phyloP scores from a whole-genome alignment of 2,113 vertebrate genomes.

The Rhinoderma darwinii region DNA sequence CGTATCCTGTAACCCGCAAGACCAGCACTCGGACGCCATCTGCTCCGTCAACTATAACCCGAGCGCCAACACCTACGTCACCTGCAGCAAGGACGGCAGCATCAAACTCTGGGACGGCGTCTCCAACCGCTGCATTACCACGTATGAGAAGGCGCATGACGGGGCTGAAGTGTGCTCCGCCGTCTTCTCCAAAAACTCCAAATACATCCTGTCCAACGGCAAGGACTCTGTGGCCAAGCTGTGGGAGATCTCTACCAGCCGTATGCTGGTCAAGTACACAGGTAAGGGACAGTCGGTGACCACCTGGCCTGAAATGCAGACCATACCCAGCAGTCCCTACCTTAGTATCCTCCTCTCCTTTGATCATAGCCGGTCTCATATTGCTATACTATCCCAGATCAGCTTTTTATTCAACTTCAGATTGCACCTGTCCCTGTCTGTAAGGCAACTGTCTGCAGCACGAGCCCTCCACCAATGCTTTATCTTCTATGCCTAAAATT shows the following conservation, averaged over 20 bases:
- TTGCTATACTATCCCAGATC: too few relatives aligned
- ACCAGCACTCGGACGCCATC: constrained; percentile 96
- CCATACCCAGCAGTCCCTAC: too few relatives aligned
- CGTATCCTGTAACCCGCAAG: constrained; percentile 94
- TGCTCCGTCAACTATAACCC: constrained; percentile 93
- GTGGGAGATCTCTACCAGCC: constrained; percentile 97
- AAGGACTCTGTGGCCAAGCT: constrained; percentile 98
- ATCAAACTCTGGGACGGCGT: constrained; percentile 98
- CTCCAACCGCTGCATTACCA: constrained; percentile 94
- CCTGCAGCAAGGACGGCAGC: constrained; percentile 95
- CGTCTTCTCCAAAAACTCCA: constrained; percentile 97
- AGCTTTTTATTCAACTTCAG: too few relatives aligned
- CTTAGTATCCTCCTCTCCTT: too few relatives aligned
- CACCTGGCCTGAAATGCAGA: too few relatives aligned
- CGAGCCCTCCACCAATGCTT: too few relatives aligned
- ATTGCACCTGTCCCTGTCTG: too few relatives aligned
- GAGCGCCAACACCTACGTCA: constrained; percentile 92
- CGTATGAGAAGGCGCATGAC: constrained; percentile 93
- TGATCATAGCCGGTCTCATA: too few relatives aligned
- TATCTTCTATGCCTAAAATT: too few relatives aligned
- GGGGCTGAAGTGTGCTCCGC: constrained; percentile 96
- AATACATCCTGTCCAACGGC: constrained; percentile 95
- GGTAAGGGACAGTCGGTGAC: constrained; percentile 76
- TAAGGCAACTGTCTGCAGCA: too few relatives aligned
- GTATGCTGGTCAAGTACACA: constrained; percentile 95